Evolutionary conservation across 2,888 invertebrate genomes (phyloP).

Genomic region (Liopterus haemorrhoidalis): DNA sequence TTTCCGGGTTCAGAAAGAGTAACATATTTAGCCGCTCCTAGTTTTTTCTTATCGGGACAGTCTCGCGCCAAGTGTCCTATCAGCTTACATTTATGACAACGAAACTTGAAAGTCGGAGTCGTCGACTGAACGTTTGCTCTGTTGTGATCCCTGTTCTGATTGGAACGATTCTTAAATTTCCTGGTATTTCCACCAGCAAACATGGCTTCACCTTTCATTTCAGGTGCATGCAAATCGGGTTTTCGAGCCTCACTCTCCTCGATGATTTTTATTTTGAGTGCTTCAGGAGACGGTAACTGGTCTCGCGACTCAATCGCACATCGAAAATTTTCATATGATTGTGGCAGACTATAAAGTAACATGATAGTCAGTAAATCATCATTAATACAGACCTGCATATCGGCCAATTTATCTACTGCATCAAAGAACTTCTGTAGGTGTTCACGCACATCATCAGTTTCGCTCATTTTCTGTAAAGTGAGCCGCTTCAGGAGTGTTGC

Average conservation of each 20-base stretch:
- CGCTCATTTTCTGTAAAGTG: slow-evolving; percentile 34
- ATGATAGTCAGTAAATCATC: slow-evolving; percentile 32
- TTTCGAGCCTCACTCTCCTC: slow-evolving; percentile 32
- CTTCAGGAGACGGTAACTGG: slow-evolving; percentile 30
- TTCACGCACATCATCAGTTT: slow-evolving; percentile 32
- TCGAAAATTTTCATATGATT: slow-evolving; percentile 35
- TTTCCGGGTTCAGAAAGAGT: no score
- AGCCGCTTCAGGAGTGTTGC: slow-evolving; percentile 38
- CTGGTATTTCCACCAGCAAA: no score
- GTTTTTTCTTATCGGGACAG: no score
- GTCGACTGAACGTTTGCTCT: no score
- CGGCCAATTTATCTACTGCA: slow-evolving; percentile 36
- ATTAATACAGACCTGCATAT: slow-evolving; percentile 31
- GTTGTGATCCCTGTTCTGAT: no score
- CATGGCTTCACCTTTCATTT: no score
- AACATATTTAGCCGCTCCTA: no score
- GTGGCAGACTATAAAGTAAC: slow-evolving; percentile 35
- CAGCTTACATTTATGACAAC: no score
- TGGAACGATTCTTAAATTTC: no score
- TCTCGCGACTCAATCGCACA: slow-evolving; percentile 38
- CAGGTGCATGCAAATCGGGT: no score
- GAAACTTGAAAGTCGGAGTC: no score
- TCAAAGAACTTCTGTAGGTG: slow-evolving; percentile 38
- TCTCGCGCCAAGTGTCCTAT: no score
- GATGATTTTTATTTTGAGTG: slow-evolving; percentile 31